phyloP scores from a whole-genome alignment of 1,140 invertebrate genomes.

The Danaus melanippus region DNA sequence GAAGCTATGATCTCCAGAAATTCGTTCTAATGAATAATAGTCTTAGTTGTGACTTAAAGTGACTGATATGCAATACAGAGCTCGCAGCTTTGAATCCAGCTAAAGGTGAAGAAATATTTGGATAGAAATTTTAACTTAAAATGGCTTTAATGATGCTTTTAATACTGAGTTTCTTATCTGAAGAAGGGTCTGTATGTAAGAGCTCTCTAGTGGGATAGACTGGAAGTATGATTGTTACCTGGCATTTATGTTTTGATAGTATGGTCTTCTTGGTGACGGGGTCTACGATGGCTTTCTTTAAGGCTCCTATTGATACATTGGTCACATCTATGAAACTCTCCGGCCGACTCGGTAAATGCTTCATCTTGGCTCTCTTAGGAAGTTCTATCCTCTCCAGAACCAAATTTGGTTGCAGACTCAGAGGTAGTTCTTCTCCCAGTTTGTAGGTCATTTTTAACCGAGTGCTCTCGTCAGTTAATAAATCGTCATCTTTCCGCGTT shows the following conservation, averaged over 20 bases:
- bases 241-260: conserved; percentile 42
- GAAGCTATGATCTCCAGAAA: too few species aligned
- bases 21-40: too few species aligned
- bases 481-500: neutral
- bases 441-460: conserved; percentile 29
- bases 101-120: too few species aligned
- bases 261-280: conserved; percentile 42
- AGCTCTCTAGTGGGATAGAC: too few species aligned
- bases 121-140: too few species aligned
- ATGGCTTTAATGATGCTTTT: too few species aligned
- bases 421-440: conserved; percentile 32
- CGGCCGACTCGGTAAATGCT: too few species aligned
- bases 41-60: too few species aligned
- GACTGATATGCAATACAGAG: too few species aligned
- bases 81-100: too few species aligned
- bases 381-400: conserved; percentile 31
- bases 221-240: conserved; percentile 22
- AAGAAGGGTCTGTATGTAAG: too few species aligned
- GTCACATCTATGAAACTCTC: conserved; percentile 21
- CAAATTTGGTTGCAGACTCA: conserved; percentile 34
- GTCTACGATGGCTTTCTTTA: conserved; percentile 35
- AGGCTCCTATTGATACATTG: conserved; percentile 12
- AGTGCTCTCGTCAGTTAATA: neutral
- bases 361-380: neutral
- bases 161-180: too few species aligned